Evolutionary conservation across 1,140 invertebrate species (phyloP).

Genomic region (Sitodiplosis mosellana): DNA sequence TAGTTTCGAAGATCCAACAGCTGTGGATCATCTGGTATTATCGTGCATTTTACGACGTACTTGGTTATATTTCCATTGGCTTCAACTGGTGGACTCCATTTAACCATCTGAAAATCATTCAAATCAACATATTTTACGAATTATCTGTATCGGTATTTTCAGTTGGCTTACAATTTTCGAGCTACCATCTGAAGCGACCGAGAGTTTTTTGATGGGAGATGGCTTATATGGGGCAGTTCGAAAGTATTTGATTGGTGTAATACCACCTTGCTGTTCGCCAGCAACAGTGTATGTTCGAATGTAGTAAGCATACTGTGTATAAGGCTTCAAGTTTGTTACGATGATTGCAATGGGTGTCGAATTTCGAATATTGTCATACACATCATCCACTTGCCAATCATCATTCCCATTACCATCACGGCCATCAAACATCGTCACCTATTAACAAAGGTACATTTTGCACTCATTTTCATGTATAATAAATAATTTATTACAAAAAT

Average conservation of each 20-base stretch:
- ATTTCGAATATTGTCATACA: conserved; percentile 10
- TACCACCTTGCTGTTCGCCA: conserved; percentile 53
- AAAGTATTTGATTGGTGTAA: conserved; percentile 66
- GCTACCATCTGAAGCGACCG: conserved; percentile 4
- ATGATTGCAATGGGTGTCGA: conserved; percentile 16
- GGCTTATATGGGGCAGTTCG: conserved; percentile 43
- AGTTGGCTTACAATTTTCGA: conserved; percentile 17
- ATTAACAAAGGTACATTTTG: too few species aligned
- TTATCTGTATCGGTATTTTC: too few species aligned
- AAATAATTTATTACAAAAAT: too few species aligned
- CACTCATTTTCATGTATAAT: too few species aligned
- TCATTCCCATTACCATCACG: conserved; percentile 65
- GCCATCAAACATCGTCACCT: conserved; percentile 52
- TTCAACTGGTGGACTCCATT: conserved; percentile 54
- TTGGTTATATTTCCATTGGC: conserved; percentile 67
- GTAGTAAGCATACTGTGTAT: conserved; percentile 76
- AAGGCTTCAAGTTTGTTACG: conserved; percentile 48
- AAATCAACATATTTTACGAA: too few species aligned
- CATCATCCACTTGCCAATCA: conserved; percentile 36
- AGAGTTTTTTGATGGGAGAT: conserved; percentile 5
- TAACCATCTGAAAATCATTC: too few species aligned
- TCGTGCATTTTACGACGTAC: conserved; percentile 49
- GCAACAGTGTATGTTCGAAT: conserved; percentile 74
- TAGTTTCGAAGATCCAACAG: conserved; percentile 43
- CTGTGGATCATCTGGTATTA: conserved; percentile 28